Percentiles rank a stretch among this genome's conserved stretches.
phyloP scores from a whole-genome alignment of 2,888 invertebrate genomes.

The Leptopilina myrica region DNA sequence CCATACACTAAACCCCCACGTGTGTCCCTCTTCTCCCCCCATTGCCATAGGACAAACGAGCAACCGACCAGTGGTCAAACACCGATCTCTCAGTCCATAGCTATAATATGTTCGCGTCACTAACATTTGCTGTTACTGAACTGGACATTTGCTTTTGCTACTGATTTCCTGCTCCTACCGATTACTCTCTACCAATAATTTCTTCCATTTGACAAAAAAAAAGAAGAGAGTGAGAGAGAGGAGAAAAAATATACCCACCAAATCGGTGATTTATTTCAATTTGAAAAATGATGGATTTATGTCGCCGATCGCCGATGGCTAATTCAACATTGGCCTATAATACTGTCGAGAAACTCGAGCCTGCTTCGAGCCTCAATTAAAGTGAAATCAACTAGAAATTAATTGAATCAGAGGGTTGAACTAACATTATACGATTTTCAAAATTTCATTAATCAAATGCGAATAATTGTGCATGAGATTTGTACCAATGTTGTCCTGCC shows the following conservation, averaged over 20 bases:
- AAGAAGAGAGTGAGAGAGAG: background rate
- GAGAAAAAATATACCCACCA: slow-evolving; percentile 46
- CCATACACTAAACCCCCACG: slow-evolving; percentile 50
- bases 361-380: background rate
- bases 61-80: slow-evolving; percentile 68
- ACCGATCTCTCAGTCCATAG: slow-evolving; percentile 55
- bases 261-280: slow-evolving; percentile 53
- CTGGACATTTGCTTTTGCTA: slow-evolving; percentile 48
- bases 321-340: slow-evolving; percentile 43
- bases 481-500: background rate
- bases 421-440: background rate
- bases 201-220: slow-evolving; percentile 48
- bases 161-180: slow-evolving; percentile 36
- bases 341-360: slow-evolving; percentile 43
- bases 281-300: slow-evolving; percentile 36
- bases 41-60: slow-evolving; percentile 62
- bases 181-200: slow-evolving; percentile 47
- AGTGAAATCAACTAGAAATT: slow-evolving; percentile 36
- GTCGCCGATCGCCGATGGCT: slow-evolving; percentile 46
- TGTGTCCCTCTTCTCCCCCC: slow-evolving; percentile 29
- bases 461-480: background rate
- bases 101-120: slow-evolving; percentile 73
- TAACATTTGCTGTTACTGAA: slow-evolving; percentile 65
- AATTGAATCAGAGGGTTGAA: slow-evolving; percentile 24
- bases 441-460: background rate